These are phyloP conservation scores for Empis stercorea DNA, from an alignment of 2,888 invertebrate species.

Conservation along the genomic window DNA sequence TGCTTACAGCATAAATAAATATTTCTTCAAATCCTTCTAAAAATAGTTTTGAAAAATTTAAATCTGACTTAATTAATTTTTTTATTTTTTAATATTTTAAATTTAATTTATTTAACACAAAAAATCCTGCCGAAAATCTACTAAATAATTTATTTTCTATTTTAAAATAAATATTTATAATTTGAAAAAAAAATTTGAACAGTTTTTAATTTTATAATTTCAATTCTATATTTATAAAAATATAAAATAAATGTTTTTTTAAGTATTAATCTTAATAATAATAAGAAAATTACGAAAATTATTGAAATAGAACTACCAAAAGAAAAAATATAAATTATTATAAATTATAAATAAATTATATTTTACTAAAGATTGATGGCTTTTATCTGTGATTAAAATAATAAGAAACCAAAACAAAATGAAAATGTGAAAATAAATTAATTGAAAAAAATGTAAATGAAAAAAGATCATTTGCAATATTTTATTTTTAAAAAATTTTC, in stretches of 20 bases:
- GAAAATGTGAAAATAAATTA: constrained; percentile 7
- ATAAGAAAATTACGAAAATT: too few species aligned
- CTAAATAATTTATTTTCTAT: not conserved
- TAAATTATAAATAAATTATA: not conserved
- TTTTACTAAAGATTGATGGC: constrained; percentile 13
- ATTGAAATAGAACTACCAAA: constrained; percentile 1
- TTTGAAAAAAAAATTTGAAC: too few species aligned
- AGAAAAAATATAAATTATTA: constrained; percentile 1
- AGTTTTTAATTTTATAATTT: too few species aligned
- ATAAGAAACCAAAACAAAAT: constrained; percentile 5
- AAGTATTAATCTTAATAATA: constrained; percentile 2
- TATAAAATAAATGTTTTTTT: not conserved
- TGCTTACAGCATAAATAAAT: too few species aligned
- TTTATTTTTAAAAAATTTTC: constrained; percentile 8
- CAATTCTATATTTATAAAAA: not conserved
- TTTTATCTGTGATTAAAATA: constrained; percentile 22
- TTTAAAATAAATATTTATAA: not conserved
- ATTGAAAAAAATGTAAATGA: constrained; percentile 6
- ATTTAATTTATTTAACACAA: too few species aligned
- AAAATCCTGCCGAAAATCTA: too few species aligned
- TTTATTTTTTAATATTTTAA: too few species aligned
- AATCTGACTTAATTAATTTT: too few species aligned
- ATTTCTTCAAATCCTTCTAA: too few species aligned
- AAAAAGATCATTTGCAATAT: constrained; percentile 11
- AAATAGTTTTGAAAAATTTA: too few species aligned